Base-by-base conservation (phyloP, 2,797 vertebrate genomes). In the Gymnoscopelus microlampas region DNA sequence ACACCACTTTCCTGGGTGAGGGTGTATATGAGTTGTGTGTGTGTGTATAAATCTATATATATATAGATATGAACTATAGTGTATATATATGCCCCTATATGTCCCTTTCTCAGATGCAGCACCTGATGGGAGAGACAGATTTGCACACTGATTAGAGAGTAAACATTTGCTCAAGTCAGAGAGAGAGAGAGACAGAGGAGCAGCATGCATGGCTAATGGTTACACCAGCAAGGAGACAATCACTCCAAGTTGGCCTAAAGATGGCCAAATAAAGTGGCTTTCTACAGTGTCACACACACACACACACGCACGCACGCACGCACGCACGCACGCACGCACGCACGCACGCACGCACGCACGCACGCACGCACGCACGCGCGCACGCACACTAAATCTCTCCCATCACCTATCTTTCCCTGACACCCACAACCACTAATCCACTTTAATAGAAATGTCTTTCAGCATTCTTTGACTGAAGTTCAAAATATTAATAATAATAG, bases 151-250 rank as follows among this genome's bases (percentile, higher is more conserved):
- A 89, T 82, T 88, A 15, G 9, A 85, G 84, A 74, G 90, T 88
- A 91, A 91, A 93, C 89, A 90, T 93, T 93, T 90, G 84, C 86
- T 73, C 81, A 61, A 62, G 84, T 84, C 82, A 29, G 29, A 29
- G 29, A 29, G 29, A 29, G 29, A 29, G 29, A 29, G 29, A 29
- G 74, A 74, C 66, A 84, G 84, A 89, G 82, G 84, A 89, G 87
- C 81, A 70, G 84, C 74, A 73, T 88, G 82, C 77, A 54, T 59
- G 77, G 79, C 64, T 73, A 73, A 29, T 57, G 79, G 87, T 85
- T 83, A 81, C 85, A 82, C 82, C 59, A 64, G 73, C 62, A 85
- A 85, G 53, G 74, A 88, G 70, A 84, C 76, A 83, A 84, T 83
- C 80, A 77, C 70, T 56, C 66, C 56, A 74, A 77, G 80, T 66